phyloP scores from a whole-genome alignment of 2,797 vertebrate species.

The Bradypodion pumilum region DNA sequence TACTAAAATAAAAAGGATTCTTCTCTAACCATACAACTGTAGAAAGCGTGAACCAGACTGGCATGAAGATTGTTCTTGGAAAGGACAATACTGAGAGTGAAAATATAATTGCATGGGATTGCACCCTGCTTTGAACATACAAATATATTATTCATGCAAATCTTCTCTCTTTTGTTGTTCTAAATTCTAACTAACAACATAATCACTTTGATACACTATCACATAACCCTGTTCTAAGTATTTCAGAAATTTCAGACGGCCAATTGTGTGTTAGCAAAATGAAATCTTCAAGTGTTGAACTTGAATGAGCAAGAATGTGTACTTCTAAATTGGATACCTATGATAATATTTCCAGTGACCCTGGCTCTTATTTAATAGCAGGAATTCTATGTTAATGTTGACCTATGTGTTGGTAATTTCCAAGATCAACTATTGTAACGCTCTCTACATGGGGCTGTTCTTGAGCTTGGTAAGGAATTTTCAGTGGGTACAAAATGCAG shows the following conservation, averaged over 20 bases:
- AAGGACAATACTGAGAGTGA: not conserved
- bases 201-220: not conserved
- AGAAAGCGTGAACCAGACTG: not conserved
- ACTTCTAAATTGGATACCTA: not conserved
- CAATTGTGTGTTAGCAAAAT: slow-evolving; percentile 6
- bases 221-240: not conserved
- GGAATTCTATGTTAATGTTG: too few relatives aligned
- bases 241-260: not conserved
- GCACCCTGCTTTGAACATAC: too few relatives aligned
- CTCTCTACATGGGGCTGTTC: too few relatives aligned
- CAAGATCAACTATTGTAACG: too few relatives aligned
- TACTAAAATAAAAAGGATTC: not conserved
- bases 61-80: not conserved
- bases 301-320: not conserved
- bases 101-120: not conserved
- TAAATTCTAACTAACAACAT: not conserved
- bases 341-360: too few relatives aligned
- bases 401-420: too few relatives aligned
- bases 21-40: not conserved
- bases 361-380: not conserved
- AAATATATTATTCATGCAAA: too few relatives aligned
- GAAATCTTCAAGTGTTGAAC: slow-evolving; percentile 4
- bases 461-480: too few relatives aligned
- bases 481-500: too few relatives aligned
- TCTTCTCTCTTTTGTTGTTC: not conserved